Percentiles rank a stretch among this genome's conserved stretches.
These are phyloP conservation scores for Hemibagrus wyckioides DNA, from an alignment of 2,113 vertebrate species.

Conservation along the genomic window DNA sequence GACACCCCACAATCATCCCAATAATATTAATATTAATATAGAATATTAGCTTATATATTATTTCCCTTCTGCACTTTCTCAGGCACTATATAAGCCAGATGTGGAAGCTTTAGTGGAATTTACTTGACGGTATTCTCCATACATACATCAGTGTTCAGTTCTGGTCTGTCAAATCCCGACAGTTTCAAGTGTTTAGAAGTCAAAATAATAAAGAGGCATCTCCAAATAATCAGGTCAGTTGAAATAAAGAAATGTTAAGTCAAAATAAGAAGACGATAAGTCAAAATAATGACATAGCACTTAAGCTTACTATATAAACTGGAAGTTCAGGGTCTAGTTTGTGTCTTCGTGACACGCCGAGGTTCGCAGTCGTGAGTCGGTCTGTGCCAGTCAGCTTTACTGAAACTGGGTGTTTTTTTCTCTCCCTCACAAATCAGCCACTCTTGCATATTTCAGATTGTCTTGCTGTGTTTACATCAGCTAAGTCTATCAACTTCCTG, in stretches of 20 bases:
- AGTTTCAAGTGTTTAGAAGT: neutral
- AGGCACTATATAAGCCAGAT: neutral
- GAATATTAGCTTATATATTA: neutral
- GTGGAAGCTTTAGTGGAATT: neutral
- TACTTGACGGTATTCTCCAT: neutral
- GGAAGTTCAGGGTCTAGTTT: neutral
- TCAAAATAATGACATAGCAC: neutral
- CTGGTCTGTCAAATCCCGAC: neutral
- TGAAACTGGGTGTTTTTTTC: neutral
- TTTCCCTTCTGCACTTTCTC: neutral
- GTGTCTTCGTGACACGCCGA: neutral
- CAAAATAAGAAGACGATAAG: neutral
- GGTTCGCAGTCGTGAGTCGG: neutral
- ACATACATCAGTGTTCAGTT: neutral
- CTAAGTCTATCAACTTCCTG: constrained; percentile 40
- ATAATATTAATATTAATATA: neutral
- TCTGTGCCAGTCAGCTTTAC: neutral
- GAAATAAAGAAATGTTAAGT: neutral
- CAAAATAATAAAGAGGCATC: neutral
- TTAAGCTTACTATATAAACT: neutral
- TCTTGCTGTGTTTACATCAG: constrained; percentile 36
- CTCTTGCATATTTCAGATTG: constrained; percentile 21
- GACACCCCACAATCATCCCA: neutral
- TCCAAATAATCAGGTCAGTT: neutral
- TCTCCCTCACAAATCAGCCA: neutral